Evolutionary conservation across 1,140 invertebrate genomes (phyloP).

Genomic region (Stegodyphus dumicola): DNA sequence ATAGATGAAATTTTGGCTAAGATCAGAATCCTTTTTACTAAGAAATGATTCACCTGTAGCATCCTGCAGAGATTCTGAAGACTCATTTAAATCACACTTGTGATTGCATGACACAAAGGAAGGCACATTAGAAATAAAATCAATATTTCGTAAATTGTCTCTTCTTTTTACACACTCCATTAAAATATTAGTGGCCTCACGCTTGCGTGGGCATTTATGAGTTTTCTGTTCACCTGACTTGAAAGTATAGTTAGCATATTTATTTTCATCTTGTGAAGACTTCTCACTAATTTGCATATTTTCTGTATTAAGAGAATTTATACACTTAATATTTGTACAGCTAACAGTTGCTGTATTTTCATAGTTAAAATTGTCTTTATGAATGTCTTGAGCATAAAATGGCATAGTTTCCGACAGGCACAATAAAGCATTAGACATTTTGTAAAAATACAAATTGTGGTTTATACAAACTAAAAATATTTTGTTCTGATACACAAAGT

Average conservation of each 20-base stretch:
- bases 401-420: slow-evolving; percentile 20
- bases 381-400: slow-evolving; percentile 27
- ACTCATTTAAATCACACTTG: neutral
- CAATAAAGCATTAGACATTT: slow-evolving; percentile 36
- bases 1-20: no score
- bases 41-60: neutral
- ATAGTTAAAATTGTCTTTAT: neutral
- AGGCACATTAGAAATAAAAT: slow-evolving; percentile 27
- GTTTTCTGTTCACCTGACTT: no score
- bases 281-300: no score
- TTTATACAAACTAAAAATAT: no score
- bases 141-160: slow-evolving; percentile 29
- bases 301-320: neutral
- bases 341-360: neutral
- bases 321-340: neutral
- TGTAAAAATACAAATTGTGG: no score
- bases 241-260: neutral
- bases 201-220: slow-evolving; percentile 10
- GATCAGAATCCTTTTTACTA: no score
- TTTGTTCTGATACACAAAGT: no score
- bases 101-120: slow-evolving; percentile 4
- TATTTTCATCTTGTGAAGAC: slow-evolving; percentile 29
- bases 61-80: neutral
- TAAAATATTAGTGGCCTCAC: slow-evolving; percentile 37
- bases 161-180: slow-evolving; percentile 38